Base-by-base conservation (phyloP, 2,797 vertebrate genomes). In the Knipowitschia caucasica region DNA sequence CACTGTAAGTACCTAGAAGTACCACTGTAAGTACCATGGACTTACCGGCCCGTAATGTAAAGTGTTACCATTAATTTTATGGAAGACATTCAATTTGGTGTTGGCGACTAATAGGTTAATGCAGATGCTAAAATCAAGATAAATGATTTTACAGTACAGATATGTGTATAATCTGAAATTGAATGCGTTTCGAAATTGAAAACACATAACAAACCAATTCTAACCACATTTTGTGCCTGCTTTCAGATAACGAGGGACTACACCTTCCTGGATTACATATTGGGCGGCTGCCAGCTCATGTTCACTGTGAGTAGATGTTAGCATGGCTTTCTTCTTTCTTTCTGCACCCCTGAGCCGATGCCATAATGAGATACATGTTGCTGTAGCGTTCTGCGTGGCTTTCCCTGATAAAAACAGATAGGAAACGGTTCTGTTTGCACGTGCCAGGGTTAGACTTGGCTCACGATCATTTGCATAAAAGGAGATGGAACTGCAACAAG, bases 201-300 rank as follows among this genome's bases (percentile, higher is more conserved):
- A 0, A 55, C 36, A 4, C 43, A 36, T 7, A 17, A 30, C 9
- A 9, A 4, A 18, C 26, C 27, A 20, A 17, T 30, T 47, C 26
- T 62, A 20, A 35, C 17, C 56, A 7, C 4, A 39, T 39, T 5
- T 45, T 62, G 21, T 67, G 7, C 42, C 70, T 56, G 83, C 84
- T 64, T 78, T 35, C 26, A 99, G 97, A 94, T 99, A 78, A 91
- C 89, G 53, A 91, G 94, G 62, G 90, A 98, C 86, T 99, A 95
- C 70, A 94, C 95, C 5, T 99, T 99, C 69, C 87, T 99, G 81
- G 97, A 99, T 89, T 98, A 99, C 74, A 99, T 99, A 72, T 82
- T 99, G 54, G 96, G 97, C 49, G 97, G 97, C 71, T 98, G 96
- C 82, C 97, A 99, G 61, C 88, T 99, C 69, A 96, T 98, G 95